Evolutionary conservation across 2,888 invertebrate genomes (phyloP).

Genomic region (Bruchidius siliquastri): DNA sequence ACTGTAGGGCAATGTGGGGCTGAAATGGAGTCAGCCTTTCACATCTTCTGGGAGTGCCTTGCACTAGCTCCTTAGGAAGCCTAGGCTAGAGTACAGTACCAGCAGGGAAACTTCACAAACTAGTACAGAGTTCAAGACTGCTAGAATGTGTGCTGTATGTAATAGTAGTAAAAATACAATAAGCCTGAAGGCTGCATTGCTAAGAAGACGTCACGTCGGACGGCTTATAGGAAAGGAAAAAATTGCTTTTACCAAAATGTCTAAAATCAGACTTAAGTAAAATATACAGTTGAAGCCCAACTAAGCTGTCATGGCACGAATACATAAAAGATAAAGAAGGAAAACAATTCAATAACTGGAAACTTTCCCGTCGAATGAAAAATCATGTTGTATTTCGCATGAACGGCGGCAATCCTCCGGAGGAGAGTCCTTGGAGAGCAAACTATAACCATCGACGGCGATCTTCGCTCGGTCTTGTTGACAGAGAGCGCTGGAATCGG

Average conservation of each 20-base stretch:
- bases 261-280: background rate
- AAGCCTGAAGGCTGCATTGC: no score
- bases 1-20: no score
- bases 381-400: background rate
- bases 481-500: background rate
- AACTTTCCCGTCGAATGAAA: background rate
- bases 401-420: background rate
- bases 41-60: no score
- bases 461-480: background rate
- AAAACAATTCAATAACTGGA: background rate
- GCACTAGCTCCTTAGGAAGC: no score
- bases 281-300: background rate
- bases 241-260: background rate
- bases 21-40: no score
- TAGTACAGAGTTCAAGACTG: no score
- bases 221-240: no score
- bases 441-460: background rate
- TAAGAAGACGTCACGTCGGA: no score
- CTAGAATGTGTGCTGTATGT: no score
- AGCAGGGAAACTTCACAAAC: no score
- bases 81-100: no score
- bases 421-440: background rate
- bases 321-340: background rate
- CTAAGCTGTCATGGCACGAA: background rate
- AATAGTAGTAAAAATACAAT: no score